Evolutionary conservation across 1,140 invertebrate species (phyloP).

Genomic region (Drosophila ironensis): DNA sequence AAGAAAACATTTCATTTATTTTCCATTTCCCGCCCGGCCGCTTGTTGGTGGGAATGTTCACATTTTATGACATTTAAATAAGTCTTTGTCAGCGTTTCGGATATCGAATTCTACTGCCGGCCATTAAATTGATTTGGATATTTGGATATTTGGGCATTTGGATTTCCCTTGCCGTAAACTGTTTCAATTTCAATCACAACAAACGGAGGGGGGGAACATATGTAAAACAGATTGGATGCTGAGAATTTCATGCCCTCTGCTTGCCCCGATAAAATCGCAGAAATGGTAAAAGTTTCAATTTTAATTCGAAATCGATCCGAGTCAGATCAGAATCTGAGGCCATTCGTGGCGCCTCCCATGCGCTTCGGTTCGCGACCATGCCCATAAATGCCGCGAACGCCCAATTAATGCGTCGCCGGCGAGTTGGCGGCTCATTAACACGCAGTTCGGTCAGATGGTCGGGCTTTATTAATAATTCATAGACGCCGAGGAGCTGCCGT

Average conservation of each 20-base stretch:
- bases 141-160: no score
- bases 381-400: constrained; percentile 57
- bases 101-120: constrained; percentile 60
- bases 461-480: constrained; percentile 74
- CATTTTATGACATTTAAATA: constrained; percentile 76
- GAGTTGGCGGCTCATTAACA: constrained; percentile 77
- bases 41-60: constrained; percentile 61
- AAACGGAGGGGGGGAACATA: constrained; percentile 24
- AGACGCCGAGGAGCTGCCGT: constrained; percentile 25
- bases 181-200: constrained; percentile 54
- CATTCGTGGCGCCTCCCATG: constrained; percentile 32
- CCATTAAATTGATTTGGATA: constrained; percentile 56
- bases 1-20: constrained; percentile 67
- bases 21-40: constrained; percentile 18
- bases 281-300: constrained; percentile 64
- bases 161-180: constrained; percentile 40
- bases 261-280: constrained; percentile 59
- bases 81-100: constrained; percentile 67
- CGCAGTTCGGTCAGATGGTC: constrained; percentile 57
- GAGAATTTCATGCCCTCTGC: constrained; percentile 55
- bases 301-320: constrained; percentile 26
- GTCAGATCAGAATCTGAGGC: background rate
- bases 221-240: constrained; percentile 56
- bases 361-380: constrained; percentile 35
- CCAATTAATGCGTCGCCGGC: constrained; percentile 73